Evolutionary conservation across 2,113 vertebrate species (phyloP).

Genomic region (Salvelinus namaycush): DNA sequence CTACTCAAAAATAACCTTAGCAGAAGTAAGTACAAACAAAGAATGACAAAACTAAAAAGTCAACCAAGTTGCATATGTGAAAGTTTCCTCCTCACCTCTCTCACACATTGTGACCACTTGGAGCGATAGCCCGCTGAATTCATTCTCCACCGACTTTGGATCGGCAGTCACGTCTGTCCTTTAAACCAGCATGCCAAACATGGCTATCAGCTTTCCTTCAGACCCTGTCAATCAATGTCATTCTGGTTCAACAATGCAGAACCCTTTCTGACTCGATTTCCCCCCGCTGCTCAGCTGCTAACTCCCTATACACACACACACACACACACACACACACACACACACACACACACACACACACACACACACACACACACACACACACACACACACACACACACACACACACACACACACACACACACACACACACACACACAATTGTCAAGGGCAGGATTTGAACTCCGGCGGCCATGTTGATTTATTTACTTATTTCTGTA

Average conservation of each 20-base stretch:
- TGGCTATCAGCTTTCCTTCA: constrained; percentile 81
- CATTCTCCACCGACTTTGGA: constrained; percentile 75
- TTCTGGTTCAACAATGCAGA: constrained; percentile 83
- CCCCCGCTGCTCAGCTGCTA: constrained; percentile 64
- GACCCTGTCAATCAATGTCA: constrained; percentile 83
- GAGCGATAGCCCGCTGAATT: constrained; percentile 71
- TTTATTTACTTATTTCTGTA: constrained; percentile 74
- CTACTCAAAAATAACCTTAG: constrained; percentile 38
- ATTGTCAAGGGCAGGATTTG: constrained; percentile 72
- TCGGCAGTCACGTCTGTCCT: constrained; percentile 76
- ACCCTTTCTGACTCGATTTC: constrained; percentile 66
- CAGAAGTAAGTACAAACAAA: constrained; percentile 47
- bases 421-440: constrained; percentile 3
- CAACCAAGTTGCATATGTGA: constrained; percentile 53
- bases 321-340: background rate
- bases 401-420: background rate
- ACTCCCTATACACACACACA: constrained; percentile 27
- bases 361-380: constrained; percentile 10
- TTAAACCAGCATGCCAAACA: constrained; percentile 78
- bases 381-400: constrained; percentile 1
- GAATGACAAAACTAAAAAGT: constrained; percentile 61
- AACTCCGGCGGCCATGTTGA: constrained; percentile 63
- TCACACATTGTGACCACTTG: constrained; percentile 61
- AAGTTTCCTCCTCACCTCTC: constrained; percentile 60
- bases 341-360: background rate